phyloP scores from a whole-genome alignment of 2,888 invertebrate species.

The Drosophila putrida region DNA sequence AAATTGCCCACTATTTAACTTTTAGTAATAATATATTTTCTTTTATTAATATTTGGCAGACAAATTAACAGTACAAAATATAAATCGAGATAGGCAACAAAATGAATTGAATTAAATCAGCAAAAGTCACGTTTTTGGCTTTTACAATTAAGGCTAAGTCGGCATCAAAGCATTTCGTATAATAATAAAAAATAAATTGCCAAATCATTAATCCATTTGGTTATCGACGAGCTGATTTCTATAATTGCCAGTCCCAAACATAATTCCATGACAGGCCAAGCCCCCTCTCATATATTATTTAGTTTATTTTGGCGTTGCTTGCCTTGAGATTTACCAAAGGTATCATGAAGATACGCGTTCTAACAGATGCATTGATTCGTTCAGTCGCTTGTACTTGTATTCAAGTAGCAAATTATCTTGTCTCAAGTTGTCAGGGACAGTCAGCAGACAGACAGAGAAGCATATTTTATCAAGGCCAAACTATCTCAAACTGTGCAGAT shows the following conservation, averaged over 20 bases:
- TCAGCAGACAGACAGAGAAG: slow-evolving; percentile 41
- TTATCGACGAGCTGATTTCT: slow-evolving; percentile 45
- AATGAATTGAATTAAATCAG: slow-evolving; percentile 63
- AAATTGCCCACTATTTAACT: slow-evolving; percentile 10
- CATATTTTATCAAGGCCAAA: slow-evolving; percentile 55
- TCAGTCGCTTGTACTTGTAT: slow-evolving; percentile 27
- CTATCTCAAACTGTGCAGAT: slow-evolving; percentile 37
- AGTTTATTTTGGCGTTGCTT: slow-evolving; percentile 17
- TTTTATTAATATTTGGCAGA: slow-evolving; percentile 13
- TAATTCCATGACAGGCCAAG: slow-evolving; percentile 31
- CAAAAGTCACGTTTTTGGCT: slow-evolving; percentile 66
- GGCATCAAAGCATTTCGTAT: slow-evolving; percentile 32
- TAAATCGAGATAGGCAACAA: slow-evolving; percentile 49
- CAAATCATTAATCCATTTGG: slow-evolving; percentile 67
- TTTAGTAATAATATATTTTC: slow-evolving; percentile 18
- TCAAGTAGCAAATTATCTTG: slow-evolving; percentile 80
- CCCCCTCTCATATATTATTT: slow-evolving; percentile 23
- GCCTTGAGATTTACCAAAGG: slow-evolving; percentile 31
- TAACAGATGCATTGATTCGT: slow-evolving; percentile 42
- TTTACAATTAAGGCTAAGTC: slow-evolving; percentile 54
- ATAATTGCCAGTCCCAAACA: slow-evolving; percentile 15
- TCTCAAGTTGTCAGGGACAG: slow-evolving; percentile 78
- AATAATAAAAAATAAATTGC: slow-evolving; percentile 55
- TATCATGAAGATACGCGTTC: slow-evolving; percentile 50
- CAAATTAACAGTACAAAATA: slow-evolving; percentile 15